Percentiles rank a stretch among this genome's conserved stretches.
phyloP scores from a whole-genome alignment of 2,888 invertebrate species.

The Ashinkailepas kermadecensis region DNA sequence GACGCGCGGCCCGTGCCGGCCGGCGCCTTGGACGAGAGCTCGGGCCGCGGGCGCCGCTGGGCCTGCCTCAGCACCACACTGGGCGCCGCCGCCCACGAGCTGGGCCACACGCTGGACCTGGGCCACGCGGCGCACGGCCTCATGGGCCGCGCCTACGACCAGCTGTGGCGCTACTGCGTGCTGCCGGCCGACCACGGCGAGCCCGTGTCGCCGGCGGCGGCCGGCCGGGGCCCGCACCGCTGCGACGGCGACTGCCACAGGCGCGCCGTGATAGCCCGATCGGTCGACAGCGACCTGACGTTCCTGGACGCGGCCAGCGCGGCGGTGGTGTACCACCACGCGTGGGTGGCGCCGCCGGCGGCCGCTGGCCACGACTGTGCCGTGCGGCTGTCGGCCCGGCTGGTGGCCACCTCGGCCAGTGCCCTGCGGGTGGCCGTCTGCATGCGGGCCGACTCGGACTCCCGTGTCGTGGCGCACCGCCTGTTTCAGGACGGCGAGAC shows the following conservation, averaged over 20 bases:
- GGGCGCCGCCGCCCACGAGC: slow-evolving; percentile 17
- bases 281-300: neutral
- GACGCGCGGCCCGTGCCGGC: neutral
- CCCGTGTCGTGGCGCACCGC: neutral
- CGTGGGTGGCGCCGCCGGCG: neutral
- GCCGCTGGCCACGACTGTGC: neutral
- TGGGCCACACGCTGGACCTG: neutral
- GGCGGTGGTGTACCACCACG: neutral
- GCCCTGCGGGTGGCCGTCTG: neutral
- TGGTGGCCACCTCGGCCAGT: neutral
- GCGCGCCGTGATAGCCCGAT: neutral
- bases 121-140: slow-evolving; percentile 11
- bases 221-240: neutral
- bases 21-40: neutral
- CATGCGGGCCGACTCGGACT: neutral
- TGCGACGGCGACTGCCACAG: neutral
- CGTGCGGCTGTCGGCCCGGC: neutral
- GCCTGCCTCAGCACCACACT: neutral
- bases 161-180: slow-evolving; percentile 2
- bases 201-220: neutral
- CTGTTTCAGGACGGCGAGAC: neutral
- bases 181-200: neutral
- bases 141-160: slow-evolving; percentile 8
- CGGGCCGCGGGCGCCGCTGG: neutral
- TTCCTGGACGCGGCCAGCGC: slow-evolving; percentile 17